Evolutionary conservation across 2,888 invertebrate species (phyloP), one percentile per base, ranked within the genome.

Genomic region (Diarsia mendica): DNA sequence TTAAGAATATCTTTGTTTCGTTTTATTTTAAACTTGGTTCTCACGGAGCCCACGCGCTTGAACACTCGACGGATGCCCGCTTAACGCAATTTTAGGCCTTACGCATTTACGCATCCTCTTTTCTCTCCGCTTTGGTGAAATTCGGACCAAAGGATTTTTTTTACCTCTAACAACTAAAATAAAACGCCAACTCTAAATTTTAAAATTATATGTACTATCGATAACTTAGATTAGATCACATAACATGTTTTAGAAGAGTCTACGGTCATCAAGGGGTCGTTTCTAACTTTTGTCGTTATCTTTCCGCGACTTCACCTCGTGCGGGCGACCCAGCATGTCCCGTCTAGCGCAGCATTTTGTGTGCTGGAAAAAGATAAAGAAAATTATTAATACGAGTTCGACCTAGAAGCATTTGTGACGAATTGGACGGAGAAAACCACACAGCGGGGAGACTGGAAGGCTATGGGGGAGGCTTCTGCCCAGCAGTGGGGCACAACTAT

Each of bases 241-340:
- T 79, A 85, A 88, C 68, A 86, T 80, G 85, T 72, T 67, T 73
- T 79, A 83, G 76, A 79, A 58, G 55, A n/a, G 53, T 70, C 83
- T 83, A 77, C 84, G 1, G 51, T 23, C 5, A 44, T 64, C 53
- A 55, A 13, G 8, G 0, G 33, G 23, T 39, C 6, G 11, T 51
- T 61, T 88, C 88, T 95, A 95, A 83, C 94, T 94, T 77, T 94
- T 95, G 0, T 91, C 84, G 0, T 92, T 92, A 0, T 93, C 92
- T 84, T 94, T 95, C 72, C 89, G 85, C 61, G 91, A 89, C 53
- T 88, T 89, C 0, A 90, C 85, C 0, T 94, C 93, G 0, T 93
- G 90, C 72, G 89, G 88, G 1, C 95, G 89, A 0, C 95, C 96
- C 0, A 94, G 86, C 5, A 95, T 77, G 75, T 96, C 96, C 0